phyloP scores from a whole-genome alignment of 2,888 invertebrate genomes.

The Agrotis clavis region DNA sequence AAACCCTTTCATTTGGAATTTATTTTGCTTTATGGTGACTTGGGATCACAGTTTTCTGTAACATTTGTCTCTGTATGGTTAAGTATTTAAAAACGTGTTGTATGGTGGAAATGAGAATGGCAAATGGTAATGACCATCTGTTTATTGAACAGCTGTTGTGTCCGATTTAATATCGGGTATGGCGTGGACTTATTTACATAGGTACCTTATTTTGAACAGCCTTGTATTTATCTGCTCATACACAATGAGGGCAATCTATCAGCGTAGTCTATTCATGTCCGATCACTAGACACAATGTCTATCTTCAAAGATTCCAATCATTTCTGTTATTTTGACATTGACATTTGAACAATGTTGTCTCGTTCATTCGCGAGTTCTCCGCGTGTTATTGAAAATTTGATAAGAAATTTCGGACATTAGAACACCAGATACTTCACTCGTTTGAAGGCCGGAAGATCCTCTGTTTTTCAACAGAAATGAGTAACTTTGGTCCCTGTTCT shows the following conservation, averaged over 20 bases:
- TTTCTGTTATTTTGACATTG: too few species aligned
- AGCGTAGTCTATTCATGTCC: not conserved
- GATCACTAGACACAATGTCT: too few species aligned
- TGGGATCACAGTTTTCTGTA: not conserved
- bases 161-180: not conserved
- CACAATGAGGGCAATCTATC: not conserved
- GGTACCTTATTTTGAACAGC: constrained; percentile 3
- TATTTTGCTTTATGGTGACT: not conserved
- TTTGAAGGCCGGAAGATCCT: too few species aligned
- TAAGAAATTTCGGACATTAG: too few species aligned
- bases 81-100: not conserved
- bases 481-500: too few species aligned
- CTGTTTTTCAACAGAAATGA: too few species aligned
- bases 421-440: too few species aligned
- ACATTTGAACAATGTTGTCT: too few species aligned
- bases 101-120: not conserved
- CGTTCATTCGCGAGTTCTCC: too few species aligned
- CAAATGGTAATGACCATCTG: not conserved
- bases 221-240: not conserved
- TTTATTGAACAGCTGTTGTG: not conserved
- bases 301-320: too few species aligned
- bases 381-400: too few species aligned
- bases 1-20: too few species aligned
- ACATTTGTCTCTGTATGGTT: not conserved
- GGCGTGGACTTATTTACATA: not conserved